Percentiles rank a stretch among this genome's conserved stretches.
Evolutionary conservation across 2,113 vertebrate species (phyloP).

Genomic region (Orthonyx spaldingii): DNA sequence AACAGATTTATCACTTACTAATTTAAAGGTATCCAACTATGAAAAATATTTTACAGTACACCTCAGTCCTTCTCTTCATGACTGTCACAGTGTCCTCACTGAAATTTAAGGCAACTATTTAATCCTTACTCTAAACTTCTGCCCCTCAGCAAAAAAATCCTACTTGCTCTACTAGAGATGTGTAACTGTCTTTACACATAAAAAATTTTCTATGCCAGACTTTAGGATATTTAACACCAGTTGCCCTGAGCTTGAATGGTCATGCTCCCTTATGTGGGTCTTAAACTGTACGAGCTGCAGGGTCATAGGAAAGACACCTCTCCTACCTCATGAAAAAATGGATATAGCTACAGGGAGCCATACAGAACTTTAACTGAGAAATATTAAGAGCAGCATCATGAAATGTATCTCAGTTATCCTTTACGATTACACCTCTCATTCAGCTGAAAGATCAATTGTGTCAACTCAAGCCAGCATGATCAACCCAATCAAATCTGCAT

Average conservation of each 20-base stretch:
- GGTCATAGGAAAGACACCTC: not conserved
- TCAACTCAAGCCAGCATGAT: not conserved
- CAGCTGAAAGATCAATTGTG: not conserved
- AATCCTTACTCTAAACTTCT: not conserved
- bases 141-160: not conserved
- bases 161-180: not conserved
- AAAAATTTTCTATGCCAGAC: not conserved
- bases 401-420: not conserved
- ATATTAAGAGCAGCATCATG: not conserved
- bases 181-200: not conserved
- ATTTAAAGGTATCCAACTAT: not conserved
- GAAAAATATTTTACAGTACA: not conserved
- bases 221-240: not conserved
- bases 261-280: not conserved
- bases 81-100: not conserved
- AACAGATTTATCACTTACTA: not conserved
- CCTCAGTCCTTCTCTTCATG: not conserved
- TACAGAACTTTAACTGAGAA: not conserved
- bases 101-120: not conserved
- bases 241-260: not conserved
- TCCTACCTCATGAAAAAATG: not conserved
- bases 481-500: not conserved
- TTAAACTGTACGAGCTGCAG: not conserved
- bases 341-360: not conserved
- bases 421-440: not conserved